Conservation (phyloP, 2,113 vertebrate genomes). For the Miniopterus natalensis region DNA sequence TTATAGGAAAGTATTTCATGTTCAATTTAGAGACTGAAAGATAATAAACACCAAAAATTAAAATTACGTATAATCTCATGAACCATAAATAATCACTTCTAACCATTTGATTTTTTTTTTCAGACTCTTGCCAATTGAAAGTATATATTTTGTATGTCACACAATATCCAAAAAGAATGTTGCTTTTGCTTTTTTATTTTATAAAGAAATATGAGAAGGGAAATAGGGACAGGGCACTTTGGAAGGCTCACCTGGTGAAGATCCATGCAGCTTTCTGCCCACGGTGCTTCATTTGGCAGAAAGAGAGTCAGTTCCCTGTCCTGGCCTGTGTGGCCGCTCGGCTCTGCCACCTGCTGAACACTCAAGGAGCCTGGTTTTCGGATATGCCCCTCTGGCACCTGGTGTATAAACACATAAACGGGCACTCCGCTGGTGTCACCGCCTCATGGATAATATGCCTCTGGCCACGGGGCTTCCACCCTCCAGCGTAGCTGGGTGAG, state of each 20-base stretch:
- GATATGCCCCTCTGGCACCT: neutral
- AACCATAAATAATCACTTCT: neutral
- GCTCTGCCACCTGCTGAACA: neutral
- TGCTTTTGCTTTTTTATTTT: neutral
- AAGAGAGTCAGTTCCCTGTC: neutral
- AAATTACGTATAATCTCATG: neutral
- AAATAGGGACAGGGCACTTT: neutral
- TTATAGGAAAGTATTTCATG: neutral
- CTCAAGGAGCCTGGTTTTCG: neutral
- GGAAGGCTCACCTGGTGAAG: slow-evolving; percentile 47
- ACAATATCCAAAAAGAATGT: neutral
- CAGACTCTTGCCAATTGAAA: neutral
- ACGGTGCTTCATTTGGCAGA: neutral
- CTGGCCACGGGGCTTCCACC: neutral
- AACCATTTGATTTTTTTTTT: neutral
- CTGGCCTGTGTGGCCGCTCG: rapidly evolving
- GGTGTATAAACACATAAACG: neutral
- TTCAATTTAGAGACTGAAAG: neutral
- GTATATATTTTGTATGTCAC: neutral
- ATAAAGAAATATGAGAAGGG: neutral
- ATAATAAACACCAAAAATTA: neutral
- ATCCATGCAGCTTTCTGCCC: neutral
- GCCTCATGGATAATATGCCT: neutral
- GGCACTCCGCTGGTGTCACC: neutral
- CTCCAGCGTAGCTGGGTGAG: neutral